These are phyloP conservation scores for Calypte anna DNA, from an alignment of 2,113 vertebrate genomes.

Conservation along the genomic window DNA sequence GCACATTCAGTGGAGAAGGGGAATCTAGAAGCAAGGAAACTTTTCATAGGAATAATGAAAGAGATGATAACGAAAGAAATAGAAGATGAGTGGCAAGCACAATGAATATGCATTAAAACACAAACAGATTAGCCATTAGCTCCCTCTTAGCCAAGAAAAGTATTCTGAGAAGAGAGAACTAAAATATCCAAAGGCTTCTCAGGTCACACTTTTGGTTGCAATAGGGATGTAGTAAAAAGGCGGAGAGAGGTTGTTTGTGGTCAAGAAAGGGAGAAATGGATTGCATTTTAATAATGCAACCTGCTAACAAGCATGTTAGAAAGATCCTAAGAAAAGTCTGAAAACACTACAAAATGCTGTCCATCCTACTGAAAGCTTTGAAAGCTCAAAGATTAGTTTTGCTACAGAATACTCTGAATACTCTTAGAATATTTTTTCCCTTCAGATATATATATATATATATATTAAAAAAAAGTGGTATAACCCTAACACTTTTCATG, in stretches of 20 bases:
- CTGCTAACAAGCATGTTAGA: background rate
- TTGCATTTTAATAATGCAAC: background rate
- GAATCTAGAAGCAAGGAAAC: background rate
- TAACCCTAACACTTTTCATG: background rate
- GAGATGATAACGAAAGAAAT: background rate
- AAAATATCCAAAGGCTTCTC: constrained; percentile 32
- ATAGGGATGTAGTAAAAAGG: background rate
- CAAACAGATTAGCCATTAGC: constrained; percentile 7
- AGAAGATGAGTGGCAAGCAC: background rate
- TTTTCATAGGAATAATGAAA: background rate
- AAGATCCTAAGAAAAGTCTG: background rate
- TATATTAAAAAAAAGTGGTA: too few species aligned
- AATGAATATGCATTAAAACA: constrained; percentile 26
- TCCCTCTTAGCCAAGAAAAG: constrained; percentile 22
- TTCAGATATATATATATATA: background rate
- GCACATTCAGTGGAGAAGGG: background rate
- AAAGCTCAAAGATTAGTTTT: background rate
- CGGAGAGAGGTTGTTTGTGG: background rate
- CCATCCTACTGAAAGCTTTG: background rate
- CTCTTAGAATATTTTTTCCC: background rate
- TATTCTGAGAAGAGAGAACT: background rate
- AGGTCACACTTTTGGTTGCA: constrained; percentile 6
- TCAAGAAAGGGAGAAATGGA: background rate
- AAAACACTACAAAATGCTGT: background rate
- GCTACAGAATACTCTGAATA: background rate